Evolutionary conservation across 2,113 vertebrate species (phyloP).

Genomic region (Muscicapa adusta): DNA sequence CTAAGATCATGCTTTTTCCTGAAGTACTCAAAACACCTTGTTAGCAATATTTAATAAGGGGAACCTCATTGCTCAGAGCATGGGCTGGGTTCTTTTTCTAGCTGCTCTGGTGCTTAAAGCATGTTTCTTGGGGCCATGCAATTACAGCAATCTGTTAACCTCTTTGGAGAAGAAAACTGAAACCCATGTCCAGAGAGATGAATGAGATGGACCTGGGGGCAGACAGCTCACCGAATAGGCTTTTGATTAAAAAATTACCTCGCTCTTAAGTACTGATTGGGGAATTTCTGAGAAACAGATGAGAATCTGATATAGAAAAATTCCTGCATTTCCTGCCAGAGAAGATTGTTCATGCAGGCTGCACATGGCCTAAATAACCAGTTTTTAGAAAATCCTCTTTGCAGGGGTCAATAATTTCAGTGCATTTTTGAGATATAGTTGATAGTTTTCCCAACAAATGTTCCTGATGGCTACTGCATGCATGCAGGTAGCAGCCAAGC

Average conservation of each 20-base stretch:
- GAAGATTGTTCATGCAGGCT: neutral
- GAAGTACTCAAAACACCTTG: neutral
- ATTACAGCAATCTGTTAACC: conserved; percentile 61
- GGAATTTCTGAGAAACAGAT: conserved; percentile 8
- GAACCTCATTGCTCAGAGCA: neutral
- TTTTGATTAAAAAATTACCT: conserved; percentile 65
- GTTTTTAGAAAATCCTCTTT: neutral
- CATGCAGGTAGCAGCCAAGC: neutral
- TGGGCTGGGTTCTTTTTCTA: neutral
- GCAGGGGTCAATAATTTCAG: neutral
- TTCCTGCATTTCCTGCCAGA: neutral
- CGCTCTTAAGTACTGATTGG: conserved; percentile 24
- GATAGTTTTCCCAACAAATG: neutral
- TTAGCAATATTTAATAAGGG: neutral
- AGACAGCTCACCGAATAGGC: conserved; percentile 51
- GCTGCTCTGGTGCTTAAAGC: conserved; percentile 12
- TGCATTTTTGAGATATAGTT: neutral
- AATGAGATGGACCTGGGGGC: conserved; percentile 40
- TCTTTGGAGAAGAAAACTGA: conserved; percentile 58
- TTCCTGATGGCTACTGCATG: neutral
- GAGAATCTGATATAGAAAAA: neutral
- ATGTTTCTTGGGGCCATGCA: conserved; percentile 41
- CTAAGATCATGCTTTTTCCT: neutral
- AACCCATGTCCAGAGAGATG: conserved; percentile 43
- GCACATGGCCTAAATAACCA: neutral